Conservation (phyloP, 2,113 vertebrate genomes). For the Aramus guarauna region DNA sequence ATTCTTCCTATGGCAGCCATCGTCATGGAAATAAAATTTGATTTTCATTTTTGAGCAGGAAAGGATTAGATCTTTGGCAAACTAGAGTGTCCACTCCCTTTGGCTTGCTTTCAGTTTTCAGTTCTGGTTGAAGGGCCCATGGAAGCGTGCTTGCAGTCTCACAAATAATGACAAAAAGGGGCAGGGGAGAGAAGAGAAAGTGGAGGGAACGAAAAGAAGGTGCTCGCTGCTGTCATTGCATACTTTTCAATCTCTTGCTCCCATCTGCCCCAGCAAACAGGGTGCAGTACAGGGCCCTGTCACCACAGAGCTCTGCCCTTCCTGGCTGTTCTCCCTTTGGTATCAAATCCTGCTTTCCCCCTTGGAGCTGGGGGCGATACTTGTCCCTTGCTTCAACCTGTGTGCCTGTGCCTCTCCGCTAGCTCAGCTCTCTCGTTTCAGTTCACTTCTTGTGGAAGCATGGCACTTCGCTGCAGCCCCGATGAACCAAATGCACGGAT, state of each 20-base stretch:
- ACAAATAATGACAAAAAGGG: background rate
- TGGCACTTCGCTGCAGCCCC: background rate
- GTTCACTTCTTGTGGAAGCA: background rate
- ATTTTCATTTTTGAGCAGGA: conserved; percentile 22
- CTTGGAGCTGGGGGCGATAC: background rate
- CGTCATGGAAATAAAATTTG: conserved; percentile 13
- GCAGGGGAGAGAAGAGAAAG: background rate
- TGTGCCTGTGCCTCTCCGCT: background rate
- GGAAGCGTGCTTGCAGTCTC: background rate
- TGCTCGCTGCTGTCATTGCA: background rate
- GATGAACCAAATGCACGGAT: background rate
- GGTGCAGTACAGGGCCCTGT: background rate
- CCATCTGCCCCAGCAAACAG: background rate
- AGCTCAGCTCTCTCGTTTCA: background rate
- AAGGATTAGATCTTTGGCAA: conserved; percentile 72
- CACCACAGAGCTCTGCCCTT: background rate
- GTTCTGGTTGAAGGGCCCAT: background rate
- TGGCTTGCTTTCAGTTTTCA: conserved; percentile 25
- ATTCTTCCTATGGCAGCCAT: conserved; percentile 40
- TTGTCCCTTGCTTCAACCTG: background rate
- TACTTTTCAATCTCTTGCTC: background rate
- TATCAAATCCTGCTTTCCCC: background rate
- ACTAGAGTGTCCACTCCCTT: conserved; percentile 38
- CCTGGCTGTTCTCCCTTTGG: background rate
- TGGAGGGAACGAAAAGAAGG: background rate